Conservation (phyloP, 2,888 invertebrate species). For the Synergus japonicus region DNA sequence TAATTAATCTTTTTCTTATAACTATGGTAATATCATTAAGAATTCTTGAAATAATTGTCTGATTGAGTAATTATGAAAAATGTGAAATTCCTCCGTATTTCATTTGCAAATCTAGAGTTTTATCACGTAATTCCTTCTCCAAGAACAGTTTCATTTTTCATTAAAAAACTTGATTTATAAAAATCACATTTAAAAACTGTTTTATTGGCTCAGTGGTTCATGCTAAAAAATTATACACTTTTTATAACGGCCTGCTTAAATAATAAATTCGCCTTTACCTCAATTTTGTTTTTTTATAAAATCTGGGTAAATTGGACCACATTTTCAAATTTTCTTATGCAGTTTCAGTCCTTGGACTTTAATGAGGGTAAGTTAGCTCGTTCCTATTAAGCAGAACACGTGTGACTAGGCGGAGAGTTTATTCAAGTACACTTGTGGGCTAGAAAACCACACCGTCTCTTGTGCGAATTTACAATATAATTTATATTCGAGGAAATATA, state of each 20-base stretch:
- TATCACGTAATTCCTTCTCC: too few relatives aligned
- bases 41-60: not conserved
- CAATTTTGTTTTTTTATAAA: not conserved
- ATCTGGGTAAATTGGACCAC: not conserved
- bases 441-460: not conserved
- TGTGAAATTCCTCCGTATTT: too few relatives aligned
- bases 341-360: not conserved
- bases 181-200: too few relatives aligned
- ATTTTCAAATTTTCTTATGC: not conserved
- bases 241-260: too few relatives aligned
- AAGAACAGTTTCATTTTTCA: too few relatives aligned
- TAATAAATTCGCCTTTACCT: too few relatives aligned
- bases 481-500: not conserved
- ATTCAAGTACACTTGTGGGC: not conserved
- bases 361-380: not conserved
- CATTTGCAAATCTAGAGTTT: too few relatives aligned
- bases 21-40: not conserved
- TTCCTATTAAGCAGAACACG: not conserved
- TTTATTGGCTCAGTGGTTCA: too few relatives aligned
- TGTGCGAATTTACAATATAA: not conserved
- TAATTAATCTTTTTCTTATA: not conserved
- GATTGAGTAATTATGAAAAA: too few relatives aligned
- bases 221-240: too few relatives aligned
- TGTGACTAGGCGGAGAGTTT: not conserved
- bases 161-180: too few relatives aligned